Base-by-base conservation (phyloP, 2,888 invertebrate species). In the Bellardia pandia region DNA sequence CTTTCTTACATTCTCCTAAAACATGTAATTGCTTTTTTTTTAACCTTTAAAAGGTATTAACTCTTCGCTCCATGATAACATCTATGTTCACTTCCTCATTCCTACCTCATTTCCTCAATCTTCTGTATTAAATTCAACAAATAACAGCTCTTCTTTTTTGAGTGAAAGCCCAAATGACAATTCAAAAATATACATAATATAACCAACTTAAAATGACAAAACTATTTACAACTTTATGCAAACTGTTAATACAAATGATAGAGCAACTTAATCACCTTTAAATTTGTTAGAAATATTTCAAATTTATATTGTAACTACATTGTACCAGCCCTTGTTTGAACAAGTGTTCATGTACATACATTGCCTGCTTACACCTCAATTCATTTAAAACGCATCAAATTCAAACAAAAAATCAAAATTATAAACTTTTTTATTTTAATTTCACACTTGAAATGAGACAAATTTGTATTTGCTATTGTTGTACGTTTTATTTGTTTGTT, bases 361-460 rank as follows among this genome's bases (percentile, higher is more conserved):
- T 23, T 23, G 23, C 58, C 40, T 9, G 2, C 11, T 11, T 9
- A 45, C 16, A 23, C 2, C 30, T 58, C 83, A 87, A 69, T 85
- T 85, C 60, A 87, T 87, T 85, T 87, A 64, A 85, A 87, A 69
- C 56, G 62, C 85, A 87, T 81, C 81, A 87, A 72, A 72, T 45
- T 7, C 42, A 56, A 68, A 68, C 13, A 80, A 77, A 69, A 30
- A 53, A 77, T 62, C 53, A 62, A 81, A 77, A 81, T 58, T 72
- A 66, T 51, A 72, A 66, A 37, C 60, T 48, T 81, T 84, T 81
- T 68, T 42, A 81, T 58, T 58, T 87, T 81, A 81, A 87, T 87
- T 87, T 87, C 85, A 87, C 87, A 87, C 87, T 87, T 85, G 84
- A 78, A 78, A 81, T 87, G 79, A 78, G 37, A 82, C 76, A 66